phyloP scores from a whole-genome alignment of 2,888 invertebrate genomes.

The Oscheius sp. region DNA sequence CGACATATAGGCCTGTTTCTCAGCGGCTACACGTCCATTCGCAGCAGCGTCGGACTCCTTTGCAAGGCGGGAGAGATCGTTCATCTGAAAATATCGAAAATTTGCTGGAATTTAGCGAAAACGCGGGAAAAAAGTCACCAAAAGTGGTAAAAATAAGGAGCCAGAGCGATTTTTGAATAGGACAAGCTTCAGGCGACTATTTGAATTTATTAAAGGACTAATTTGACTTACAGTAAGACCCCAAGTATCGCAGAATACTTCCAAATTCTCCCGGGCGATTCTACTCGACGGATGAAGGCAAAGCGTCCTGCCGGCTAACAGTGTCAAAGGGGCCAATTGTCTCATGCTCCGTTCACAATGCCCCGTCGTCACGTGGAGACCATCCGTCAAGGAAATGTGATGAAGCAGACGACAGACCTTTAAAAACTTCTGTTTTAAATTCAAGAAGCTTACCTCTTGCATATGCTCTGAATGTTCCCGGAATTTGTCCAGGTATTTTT shows the following conservation, averaged over 20 bases:
- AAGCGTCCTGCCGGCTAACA: constrained; percentile 91
- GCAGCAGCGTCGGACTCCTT: constrained; percentile 72
- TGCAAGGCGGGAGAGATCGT: constrained; percentile 80
- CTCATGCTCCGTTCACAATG: constrained; percentile 94
- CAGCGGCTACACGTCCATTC: constrained; percentile 73
- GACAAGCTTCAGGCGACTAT: too few species aligned
- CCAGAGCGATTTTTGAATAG: too few species aligned
- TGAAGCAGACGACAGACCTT: constrained; percentile 94
- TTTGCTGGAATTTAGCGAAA: too few species aligned
- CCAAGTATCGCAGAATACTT: constrained; percentile 77
- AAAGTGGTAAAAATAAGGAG: too few species aligned
- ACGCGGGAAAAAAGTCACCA: too few species aligned
- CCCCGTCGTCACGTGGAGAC: constrained; percentile 92
- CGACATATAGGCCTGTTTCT: constrained; percentile 90
- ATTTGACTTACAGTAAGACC: constrained; percentile 78
- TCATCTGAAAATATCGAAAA: constrained; percentile 60
- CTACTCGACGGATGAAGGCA: constrained; percentile 91
- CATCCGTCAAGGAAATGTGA: constrained; percentile 93
- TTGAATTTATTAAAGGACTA: too few species aligned
- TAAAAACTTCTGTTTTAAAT: constrained; percentile 31
- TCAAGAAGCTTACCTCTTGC: constrained; percentile 83
- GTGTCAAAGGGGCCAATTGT: constrained; percentile 92
- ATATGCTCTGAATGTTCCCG: constrained; percentile 97
- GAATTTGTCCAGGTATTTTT: constrained; percentile 92
- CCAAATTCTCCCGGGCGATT: constrained; percentile 95